phyloP scores from a whole-genome alignment of 2,797 vertebrate genomes.

The Uromys caudimaculatus region DNA sequence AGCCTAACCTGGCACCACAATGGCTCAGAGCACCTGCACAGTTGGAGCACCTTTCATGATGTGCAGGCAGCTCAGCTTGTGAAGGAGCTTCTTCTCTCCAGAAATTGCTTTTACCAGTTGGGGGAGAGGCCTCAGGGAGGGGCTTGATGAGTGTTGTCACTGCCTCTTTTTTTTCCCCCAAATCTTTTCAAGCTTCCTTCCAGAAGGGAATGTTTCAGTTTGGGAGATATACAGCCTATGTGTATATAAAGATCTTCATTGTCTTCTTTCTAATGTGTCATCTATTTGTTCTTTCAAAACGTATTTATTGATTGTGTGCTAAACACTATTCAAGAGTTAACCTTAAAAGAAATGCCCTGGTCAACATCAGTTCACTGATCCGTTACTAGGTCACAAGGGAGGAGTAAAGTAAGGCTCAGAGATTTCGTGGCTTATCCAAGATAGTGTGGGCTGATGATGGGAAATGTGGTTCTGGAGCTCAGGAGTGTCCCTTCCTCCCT shows the following conservation, averaged over 20 bases:
- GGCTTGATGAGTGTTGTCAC: neutral
- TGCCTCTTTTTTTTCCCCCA: neutral
- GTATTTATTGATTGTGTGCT: neutral
- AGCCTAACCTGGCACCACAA: no score
- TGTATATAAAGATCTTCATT: neutral
- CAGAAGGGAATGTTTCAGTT: neutral
- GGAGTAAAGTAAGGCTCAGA: neutral
- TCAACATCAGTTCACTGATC: neutral
- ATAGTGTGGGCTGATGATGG: neutral
- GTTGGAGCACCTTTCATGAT: fast-evolving
- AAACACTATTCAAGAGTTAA: neutral
- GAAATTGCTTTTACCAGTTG: neutral
- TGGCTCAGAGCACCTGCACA: neutral
- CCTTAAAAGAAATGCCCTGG: neutral
- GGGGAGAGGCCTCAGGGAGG: neutral
- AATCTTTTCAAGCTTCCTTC: neutral
- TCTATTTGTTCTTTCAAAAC: neutral
- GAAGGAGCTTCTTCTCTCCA: neutral
- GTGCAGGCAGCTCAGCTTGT: neutral
- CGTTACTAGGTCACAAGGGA: neutral
- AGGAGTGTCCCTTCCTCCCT: neutral
- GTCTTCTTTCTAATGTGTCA: neutral
- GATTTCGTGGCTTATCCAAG: neutral
- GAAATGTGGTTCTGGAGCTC: neutral
- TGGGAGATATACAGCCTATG: neutral